Percentiles rank a stretch among this genome's conserved stretches.
Evolutionary conservation across 2,888 invertebrate genomes (phyloP).

Genomic region (Eupithecia pulchellata): DNA sequence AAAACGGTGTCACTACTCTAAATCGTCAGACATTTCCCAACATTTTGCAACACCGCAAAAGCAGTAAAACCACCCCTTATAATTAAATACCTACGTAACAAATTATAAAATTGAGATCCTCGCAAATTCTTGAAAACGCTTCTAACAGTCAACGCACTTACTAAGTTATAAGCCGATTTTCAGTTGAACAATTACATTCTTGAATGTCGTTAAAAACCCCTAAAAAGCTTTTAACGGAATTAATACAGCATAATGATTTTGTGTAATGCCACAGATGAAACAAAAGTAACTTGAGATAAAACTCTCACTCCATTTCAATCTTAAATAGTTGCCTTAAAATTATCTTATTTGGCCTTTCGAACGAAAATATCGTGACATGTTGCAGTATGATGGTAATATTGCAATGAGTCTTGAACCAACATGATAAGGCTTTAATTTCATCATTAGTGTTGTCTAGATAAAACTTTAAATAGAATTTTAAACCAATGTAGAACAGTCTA

Average conservation of each 20-base stretch:
- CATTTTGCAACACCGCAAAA: constrained; percentile 16
- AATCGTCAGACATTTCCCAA: constrained; percentile 2
- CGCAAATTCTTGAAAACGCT: constrained; percentile 51
- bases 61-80: constrained; percentile 12
- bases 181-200: constrained; percentile 62
- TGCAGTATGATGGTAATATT: background rate
- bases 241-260: constrained; percentile 69
- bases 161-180: constrained; percentile 59
- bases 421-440: background rate
- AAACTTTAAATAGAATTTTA: background rate
- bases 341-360: background rate
- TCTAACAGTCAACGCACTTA: constrained; percentile 52
- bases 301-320: constrained; percentile 14
- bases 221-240: constrained; percentile 69
- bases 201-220: constrained; percentile 60
- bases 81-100: constrained; percentile 16
- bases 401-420: background rate
- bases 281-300: background rate
- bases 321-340: background rate
- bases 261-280: constrained; percentile 24
- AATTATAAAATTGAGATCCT: constrained; percentile 39
- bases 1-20: background rate
- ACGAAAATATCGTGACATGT: background rate
- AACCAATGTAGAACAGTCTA: background rate
- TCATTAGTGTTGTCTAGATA: background rate